These are phyloP conservation scores for Gymnocypris eckloni DNA, from an alignment of 2,797 vertebrate genomes.

Conservation along the genomic window DNA sequence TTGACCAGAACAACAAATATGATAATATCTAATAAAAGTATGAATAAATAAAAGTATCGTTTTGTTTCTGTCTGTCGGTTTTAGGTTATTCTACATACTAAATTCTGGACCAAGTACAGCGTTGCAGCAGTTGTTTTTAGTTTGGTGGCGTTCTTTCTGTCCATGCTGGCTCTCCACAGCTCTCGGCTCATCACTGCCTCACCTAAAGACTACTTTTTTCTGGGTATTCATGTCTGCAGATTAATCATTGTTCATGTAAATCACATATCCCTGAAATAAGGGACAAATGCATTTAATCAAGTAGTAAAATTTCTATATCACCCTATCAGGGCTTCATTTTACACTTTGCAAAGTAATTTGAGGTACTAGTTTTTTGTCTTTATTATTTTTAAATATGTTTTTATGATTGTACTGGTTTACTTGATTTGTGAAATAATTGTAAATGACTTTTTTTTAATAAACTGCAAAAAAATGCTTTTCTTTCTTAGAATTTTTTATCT, in stretches of 20 bases:
- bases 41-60: neutral
- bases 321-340: neutral
- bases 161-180: constrained; percentile 79
- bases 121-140: constrained; percentile 75
- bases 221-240: constrained; percentile 74
- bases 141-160: constrained; percentile 76
- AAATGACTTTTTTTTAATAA: too few species aligned
- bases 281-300: neutral
- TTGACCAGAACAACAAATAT: constrained; percentile 62
- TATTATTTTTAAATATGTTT: neutral
- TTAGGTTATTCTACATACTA: constrained; percentile 82
- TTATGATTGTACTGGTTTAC: neutral
- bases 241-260: constrained; percentile 3
- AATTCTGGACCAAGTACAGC: constrained; percentile 83
- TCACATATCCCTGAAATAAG: neutral
- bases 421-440: neutral
- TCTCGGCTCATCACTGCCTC: constrained; percentile 67
- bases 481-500: too few species aligned
- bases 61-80: constrained; percentile 20
- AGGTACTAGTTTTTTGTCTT: neutral
- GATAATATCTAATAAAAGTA: neutral
- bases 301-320: neutral
- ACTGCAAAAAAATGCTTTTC: too few species aligned
- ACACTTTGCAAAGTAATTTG: neutral
- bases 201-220: constrained; percentile 82